phyloP scores from a whole-genome alignment of 2,888 invertebrate genomes.

The Hofmannophila pseudospretella region DNA sequence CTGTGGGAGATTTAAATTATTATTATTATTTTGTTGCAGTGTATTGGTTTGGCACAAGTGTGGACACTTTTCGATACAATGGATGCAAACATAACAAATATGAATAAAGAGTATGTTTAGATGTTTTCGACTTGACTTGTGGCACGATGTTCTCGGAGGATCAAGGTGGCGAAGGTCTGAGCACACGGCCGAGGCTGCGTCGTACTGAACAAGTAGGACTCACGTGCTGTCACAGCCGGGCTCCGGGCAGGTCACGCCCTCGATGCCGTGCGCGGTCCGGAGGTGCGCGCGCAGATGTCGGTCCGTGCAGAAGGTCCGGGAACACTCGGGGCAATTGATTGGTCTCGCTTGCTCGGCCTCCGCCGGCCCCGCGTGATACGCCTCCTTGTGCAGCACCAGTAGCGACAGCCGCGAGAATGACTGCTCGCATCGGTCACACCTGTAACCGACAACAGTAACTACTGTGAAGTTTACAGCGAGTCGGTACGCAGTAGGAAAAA shows the following conservation, averaged over 20 bases:
- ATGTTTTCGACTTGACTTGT: too few relatives aligned
- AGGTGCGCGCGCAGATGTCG: constrained; percentile 66
- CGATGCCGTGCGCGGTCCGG: constrained; percentile 49
- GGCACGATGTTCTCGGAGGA: too few relatives aligned
- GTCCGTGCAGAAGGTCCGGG: constrained; percentile 53
- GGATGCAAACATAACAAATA: too few relatives aligned
- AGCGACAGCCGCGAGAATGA: constrained; percentile 72
- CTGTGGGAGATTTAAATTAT: constrained; percentile 28
- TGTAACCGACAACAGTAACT: constrained; percentile 26
- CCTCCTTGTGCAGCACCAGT: constrained; percentile 71
- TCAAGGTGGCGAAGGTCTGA: too few relatives aligned
- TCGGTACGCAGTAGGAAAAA: too few relatives aligned
- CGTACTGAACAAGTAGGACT: constrained; percentile 25
- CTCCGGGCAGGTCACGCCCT: constrained; percentile 57
- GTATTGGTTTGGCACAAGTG: too few relatives aligned
- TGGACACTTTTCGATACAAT: too few relatives aligned
- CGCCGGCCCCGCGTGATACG: constrained; percentile 46
- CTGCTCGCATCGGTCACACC: constrained; percentile 75
- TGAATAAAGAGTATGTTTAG: too few relatives aligned
- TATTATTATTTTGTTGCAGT: too few relatives aligned
- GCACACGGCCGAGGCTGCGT: too few relatives aligned
- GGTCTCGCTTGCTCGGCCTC: constrained; percentile 38
- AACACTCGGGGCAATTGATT: background rate
- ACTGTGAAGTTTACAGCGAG: too few relatives aligned
- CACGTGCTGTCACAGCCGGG: constrained; percentile 40